Evolutionary conservation across 2,113 vertebrate genomes (phyloP), one percentile per base, ranked within the genome.

Genomic region (Oceanodroma tethys): DNA sequence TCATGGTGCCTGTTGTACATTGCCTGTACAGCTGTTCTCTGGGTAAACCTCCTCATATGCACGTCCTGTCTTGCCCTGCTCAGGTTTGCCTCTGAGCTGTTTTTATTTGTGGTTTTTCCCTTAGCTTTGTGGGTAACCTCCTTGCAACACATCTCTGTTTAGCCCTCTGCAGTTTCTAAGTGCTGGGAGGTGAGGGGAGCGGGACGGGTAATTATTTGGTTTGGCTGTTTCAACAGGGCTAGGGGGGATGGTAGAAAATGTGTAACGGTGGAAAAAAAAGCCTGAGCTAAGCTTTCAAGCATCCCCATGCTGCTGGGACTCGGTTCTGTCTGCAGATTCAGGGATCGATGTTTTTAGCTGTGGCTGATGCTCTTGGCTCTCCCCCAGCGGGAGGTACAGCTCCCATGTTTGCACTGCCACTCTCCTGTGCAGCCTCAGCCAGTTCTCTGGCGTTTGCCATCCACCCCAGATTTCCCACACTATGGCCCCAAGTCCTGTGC

Each of bases 1-100:
- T 81, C 2, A 0, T 16, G 2, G 22, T 82, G 58, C 52, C 40
- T 38, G 18, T 62, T 66, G n/a, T n/a, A 17, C 0, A 0, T 29
- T 56, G 52, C n/a, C n/a, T n/a, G n/a, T n/a, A n/a, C n/a, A n/a
- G 65, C 52, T 72, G 0, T 83, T 92, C 55, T 66, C n/a, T 53
- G 10, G 67, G 32, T 62, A 36, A 71, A 74, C 36, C 55, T 82
- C 16, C 52, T 60, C 19, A 2, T 7, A 22, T 26, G 36, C 92
- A 75, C 0, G 65, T 72, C 83, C 76, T 52, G 34, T 86, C 94
- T 78, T 88, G 94, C 43, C 73, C 40, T 0, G 0, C 60, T 74
- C 86, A 67, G 22, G 47, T 83, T 88, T 91, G 91, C 92, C 88
- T 86, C 52, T 7, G 2, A 89, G 91, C 73, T 79, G 55, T 88